Percentiles rank a stretch among this genome's conserved stretches.
Evolutionary conservation across 64 coral and sea anemone species (phyloP).

Genomic region (Montipora sp.): DNA sequence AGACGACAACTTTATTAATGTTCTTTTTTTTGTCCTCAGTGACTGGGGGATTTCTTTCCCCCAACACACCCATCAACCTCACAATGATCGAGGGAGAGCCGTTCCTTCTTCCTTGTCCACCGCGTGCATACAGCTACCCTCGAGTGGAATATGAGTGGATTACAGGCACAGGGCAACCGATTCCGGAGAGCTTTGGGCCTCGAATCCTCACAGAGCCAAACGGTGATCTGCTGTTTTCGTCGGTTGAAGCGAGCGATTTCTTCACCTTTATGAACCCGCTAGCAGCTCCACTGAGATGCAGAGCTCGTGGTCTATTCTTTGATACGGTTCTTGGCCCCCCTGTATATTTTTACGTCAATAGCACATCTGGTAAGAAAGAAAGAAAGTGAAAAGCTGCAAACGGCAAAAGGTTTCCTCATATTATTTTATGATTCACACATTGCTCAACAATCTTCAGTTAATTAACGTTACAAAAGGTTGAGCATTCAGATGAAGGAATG

Average conservation of each 20-base stretch:
- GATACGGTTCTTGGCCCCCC: neutral
- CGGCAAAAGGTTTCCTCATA: too few relatives aligned
- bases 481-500: too few relatives aligned
- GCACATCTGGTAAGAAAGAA: neutral
- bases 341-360: neutral
- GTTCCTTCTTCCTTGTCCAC: constrained; percentile 17
- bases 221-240: constrained; percentile 23
- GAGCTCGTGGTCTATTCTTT: too few relatives aligned
- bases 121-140: constrained; percentile 4
- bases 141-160: constrained; percentile 14
- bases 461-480: too few relatives aligned
- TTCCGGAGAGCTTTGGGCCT: neutral
- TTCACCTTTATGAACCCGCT: neutral
- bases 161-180: neutral
- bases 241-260: neutral
- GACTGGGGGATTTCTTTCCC: neutral
- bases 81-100: neutral
- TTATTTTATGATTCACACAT: too few relatives aligned
- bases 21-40: neutral
- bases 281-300: neutral
- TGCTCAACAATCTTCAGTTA: too few relatives aligned
- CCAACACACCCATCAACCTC: neutral
- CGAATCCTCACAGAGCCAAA: constrained; percentile 34
- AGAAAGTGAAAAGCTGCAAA: too few relatives aligned
- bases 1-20: too few relatives aligned